Evolutionary conservation across 2,113 vertebrate genomes (phyloP).

Genomic region (Proteles cristata): DNA sequence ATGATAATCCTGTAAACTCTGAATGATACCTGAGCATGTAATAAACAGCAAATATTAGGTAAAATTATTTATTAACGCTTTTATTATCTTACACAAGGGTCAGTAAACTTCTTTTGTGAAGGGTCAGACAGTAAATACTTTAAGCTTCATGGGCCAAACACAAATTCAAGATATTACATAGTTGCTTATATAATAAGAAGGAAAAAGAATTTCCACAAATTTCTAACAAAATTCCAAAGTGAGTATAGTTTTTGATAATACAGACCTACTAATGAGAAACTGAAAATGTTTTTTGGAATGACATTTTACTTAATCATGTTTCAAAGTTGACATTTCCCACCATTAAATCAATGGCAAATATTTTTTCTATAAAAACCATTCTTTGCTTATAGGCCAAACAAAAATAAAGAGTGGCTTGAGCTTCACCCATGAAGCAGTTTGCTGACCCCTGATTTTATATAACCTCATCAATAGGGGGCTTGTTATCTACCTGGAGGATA

Average conservation of each 20-base stretch:
- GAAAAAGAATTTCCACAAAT: neutral
- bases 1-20: neutral
- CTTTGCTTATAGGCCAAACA: neutral
- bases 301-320: neutral
- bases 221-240: neutral
- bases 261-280: neutral
- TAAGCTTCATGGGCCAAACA: neutral
- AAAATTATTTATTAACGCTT: neutral
- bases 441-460: neutral
- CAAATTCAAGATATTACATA: constrained; percentile 8
- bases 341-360: neutral
- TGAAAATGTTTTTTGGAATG: neutral
- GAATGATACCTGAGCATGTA: neutral
- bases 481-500: neutral
- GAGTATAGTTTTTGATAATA: constrained; percentile 25
- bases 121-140: neutral
- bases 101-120: neutral
- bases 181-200: neutral
- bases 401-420: neutral
- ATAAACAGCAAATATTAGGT: neutral
- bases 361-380: neutral
- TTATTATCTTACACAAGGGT: neutral
- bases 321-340: neutral
- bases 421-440: neutral
- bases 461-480: neutral